Percentiles rank a stretch among this genome's conserved stretches.
Evolutionary conservation across 2,113 vertebrate species (phyloP).

Genomic region (Egretta garzetta): DNA sequence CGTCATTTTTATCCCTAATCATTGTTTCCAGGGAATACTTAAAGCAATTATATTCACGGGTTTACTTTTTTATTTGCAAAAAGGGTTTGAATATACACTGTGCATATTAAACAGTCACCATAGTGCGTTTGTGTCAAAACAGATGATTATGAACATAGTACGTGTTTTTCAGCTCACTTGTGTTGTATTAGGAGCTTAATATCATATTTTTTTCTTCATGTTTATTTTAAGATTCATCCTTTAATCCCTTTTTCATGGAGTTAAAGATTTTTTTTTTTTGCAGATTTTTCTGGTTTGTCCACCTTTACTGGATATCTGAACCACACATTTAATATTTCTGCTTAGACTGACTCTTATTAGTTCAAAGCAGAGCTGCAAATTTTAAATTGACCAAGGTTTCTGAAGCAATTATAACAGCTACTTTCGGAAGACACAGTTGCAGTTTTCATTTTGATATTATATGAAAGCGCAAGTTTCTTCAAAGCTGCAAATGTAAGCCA

Average conservation of each 20-base stretch:
- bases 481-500: conserved; percentile 16
- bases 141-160: not conserved
- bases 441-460: conserved; percentile 42
- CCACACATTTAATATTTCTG: not conserved
- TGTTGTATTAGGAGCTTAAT: conserved; percentile 23
- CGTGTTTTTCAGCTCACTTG: not conserved
- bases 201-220: not conserved
- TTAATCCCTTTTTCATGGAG: conserved; percentile 20
- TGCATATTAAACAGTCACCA: not conserved
- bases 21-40: not conserved
- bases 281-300: not conserved
- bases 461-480: conserved; percentile 45
- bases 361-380: conserved; percentile 35
- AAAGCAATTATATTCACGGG: not conserved
- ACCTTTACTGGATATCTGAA: not conserved
- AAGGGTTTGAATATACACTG: not conserved
- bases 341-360: conserved; percentile 1
- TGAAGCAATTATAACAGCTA: conserved; percentile 17
- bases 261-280: not conserved
- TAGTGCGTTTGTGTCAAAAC: not conserved
- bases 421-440: conserved; percentile 11
- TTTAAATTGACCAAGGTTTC: conserved; percentile 30
- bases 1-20: not conserved
- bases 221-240: conserved; percentile 27
- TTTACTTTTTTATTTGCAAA: not conserved